Evolutionary conservation across 2,113 vertebrate species (phyloP), one percentile per base, ranked within the genome.

Genomic region (Calcarius ornatus): DNA sequence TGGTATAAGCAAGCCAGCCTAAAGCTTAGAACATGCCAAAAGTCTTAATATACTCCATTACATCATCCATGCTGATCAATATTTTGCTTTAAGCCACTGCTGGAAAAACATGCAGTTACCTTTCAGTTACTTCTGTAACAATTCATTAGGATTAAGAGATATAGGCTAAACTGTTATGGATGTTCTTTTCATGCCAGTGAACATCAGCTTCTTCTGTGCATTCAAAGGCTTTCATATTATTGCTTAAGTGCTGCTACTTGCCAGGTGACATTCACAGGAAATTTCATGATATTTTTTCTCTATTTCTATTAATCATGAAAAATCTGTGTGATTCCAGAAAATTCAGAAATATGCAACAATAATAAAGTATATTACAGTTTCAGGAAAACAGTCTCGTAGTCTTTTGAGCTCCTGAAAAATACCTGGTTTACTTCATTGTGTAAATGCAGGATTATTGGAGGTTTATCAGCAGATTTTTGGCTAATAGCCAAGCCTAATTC

Each of bases 1-100:
- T 17, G 38, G 37, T 61, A 87, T 40, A 88, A 85, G 76, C 73
- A 91, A 94, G 94, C 50, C 20, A 87, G 38, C 14, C 54, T 54
- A 83, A 84, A 42, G 80, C 53, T 79, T 16, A 73, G 83, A 81
- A 96, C 60, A 72, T 6, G 42, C 65, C 60, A 90, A 42, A 87
- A 85, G 77, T 16, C 72, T 90, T 63, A 81, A 57, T 81, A 45
- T 17, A n/a, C 22, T 43, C 19, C 60, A 54, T 54, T 64, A 56
- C 24, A 95, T 56, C 71, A 90, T 57, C 73, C 60, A 23, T 5
- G 61, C 47, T 88, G 61, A 92, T 95, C 88, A 94, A 94, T 96
- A 92, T 47, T 86, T 93, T 71, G 65, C 87, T 92, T 83, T 76
- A 65, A 91, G 76, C 25, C 79, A 84, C 53, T 81, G 53, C 54